Percentiles rank a stretch among this genome's conserved stretches.
Evolutionary conservation across 2,888 invertebrate species (phyloP).

Genomic region (Deroplatys truncata): DNA sequence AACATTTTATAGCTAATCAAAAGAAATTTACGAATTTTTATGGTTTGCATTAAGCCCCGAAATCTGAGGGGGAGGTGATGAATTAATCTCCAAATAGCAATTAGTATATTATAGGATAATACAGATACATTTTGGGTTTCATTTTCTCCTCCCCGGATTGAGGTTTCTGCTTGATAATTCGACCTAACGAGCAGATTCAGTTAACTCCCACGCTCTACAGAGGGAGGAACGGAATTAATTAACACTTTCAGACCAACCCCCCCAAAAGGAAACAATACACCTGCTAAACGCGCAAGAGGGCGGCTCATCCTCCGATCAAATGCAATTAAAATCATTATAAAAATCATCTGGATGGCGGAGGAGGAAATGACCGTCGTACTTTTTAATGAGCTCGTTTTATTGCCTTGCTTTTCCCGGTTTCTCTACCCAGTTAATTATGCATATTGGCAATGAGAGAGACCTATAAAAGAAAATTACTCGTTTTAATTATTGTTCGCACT

Average conservation of each 20-base stretch:
- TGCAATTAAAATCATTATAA: background rate
- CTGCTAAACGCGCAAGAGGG: background rate
- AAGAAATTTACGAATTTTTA: too few species aligned
- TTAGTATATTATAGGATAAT: background rate
- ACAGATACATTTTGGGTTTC: background rate
- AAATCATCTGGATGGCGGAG: background rate
- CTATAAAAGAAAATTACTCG: background rate
- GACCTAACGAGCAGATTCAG: background rate
- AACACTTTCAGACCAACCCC: background rate
- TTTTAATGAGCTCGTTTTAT: background rate
- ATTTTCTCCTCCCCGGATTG: background rate
- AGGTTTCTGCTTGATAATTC: background rate
- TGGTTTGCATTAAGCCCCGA: too few species aligned
- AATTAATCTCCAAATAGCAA: too few species aligned
- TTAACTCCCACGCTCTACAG: too few species aligned
- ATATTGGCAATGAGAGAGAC: background rate
- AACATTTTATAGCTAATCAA: too few species aligned
- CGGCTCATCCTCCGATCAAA: background rate
- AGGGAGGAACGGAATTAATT: background rate
- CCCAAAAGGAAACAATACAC: background rate
- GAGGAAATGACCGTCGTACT: background rate
- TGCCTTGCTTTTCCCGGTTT: background rate
- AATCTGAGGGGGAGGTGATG: too few species aligned
- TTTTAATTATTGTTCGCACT: background rate
- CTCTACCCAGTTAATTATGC: background rate